Evolutionary conservation across 2,113 vertebrate species (phyloP), one percentile per base, ranked within the genome.

Genomic region (Hoplias malabaricus): DNA sequence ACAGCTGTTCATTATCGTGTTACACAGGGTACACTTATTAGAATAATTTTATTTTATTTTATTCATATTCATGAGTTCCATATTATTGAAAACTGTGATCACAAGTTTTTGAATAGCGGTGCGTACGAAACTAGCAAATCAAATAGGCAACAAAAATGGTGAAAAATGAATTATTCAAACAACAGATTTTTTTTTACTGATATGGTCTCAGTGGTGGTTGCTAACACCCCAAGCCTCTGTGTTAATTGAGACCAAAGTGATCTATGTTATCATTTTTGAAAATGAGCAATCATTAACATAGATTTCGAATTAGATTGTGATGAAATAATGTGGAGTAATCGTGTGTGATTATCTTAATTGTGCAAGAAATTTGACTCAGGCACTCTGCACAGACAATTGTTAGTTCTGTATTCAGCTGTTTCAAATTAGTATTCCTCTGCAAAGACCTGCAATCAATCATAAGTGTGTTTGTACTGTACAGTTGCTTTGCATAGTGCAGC

Each of bases 311-410:
- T 50, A 38, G 38, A 48, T 76, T 42, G 50, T 70, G 21, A 70
- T 34, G 23, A 36, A 62, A 13, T 1, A 34, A 61, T 62, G 23
- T 2, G 0, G 21, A 33, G 42, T 50, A 62, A 77, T 62, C 2
- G 38, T 25, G 16, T 66, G 53, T 59, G 67, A 46, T 69, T 69
- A 69, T 69, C 9, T 19, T 78, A 50, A 62, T 38, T 21, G 48
- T 9, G 12, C 14, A 50, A 66, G 73, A 66, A 40, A 34, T 61
- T 31, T 69, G 66, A 69, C 56, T 77, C 54, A 59, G 29, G 54
- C 13, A 23, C 29, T 33, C 53, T 65, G 73, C 63, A 19, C 36
- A 63, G 42, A 25, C 48, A 16, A 34, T 46, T 53, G 71, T 46
- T 74, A 23, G 40, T n/a, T 53, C 59, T 38, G 23, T 69, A 46